A percentile compares a stretch with the other conserved stretches of the same genome.
Conservation (phyloP, 2,113 vertebrate species). For the Tapirus terrestris region DNA sequence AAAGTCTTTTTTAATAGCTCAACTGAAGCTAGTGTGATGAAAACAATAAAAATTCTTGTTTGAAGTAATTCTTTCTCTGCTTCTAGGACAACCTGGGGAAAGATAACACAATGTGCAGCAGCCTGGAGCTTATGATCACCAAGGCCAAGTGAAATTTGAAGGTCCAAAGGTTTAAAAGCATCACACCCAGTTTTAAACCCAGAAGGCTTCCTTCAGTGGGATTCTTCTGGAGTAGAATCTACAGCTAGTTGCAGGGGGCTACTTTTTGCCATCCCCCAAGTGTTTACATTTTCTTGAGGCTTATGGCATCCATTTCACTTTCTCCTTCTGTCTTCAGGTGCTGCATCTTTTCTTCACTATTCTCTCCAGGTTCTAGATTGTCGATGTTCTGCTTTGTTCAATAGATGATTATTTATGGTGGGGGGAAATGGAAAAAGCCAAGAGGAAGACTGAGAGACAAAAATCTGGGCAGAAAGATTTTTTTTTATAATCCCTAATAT, state of each 20-base stretch:
- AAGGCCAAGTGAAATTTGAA: slow-evolving; percentile 47
- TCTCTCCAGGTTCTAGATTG: not conserved
- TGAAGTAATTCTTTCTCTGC: slow-evolving; percentile 61
- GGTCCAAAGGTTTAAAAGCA: not conserved
- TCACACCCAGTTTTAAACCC: not conserved
- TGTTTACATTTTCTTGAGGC: not conserved
- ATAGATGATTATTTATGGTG: not conserved
- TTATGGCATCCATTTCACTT: not conserved
- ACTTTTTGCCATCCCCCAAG: not conserved
- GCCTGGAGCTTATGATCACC: not conserved
- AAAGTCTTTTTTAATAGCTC: slow-evolving; percentile 56
- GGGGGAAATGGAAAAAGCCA: not conserved
- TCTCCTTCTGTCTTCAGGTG: not conserved
- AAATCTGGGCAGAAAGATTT: not conserved
- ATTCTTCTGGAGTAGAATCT: not conserved
- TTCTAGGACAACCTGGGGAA: slow-evolving; percentile 64
- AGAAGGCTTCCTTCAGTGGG: not conserved
- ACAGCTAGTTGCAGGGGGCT: not conserved
- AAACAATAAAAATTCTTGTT: slow-evolving; percentile 73
- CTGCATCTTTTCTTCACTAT: not conserved
- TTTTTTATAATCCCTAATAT: slow-evolving; percentile 21
- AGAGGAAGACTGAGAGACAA: not conserved
- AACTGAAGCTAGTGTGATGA: slow-evolving; percentile 55
- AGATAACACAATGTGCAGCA: not conserved
- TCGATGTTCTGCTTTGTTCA: not conserved